phyloP scores from a whole-genome alignment of 2,888 invertebrate genomes.

The Lasius platythorax region DNA sequence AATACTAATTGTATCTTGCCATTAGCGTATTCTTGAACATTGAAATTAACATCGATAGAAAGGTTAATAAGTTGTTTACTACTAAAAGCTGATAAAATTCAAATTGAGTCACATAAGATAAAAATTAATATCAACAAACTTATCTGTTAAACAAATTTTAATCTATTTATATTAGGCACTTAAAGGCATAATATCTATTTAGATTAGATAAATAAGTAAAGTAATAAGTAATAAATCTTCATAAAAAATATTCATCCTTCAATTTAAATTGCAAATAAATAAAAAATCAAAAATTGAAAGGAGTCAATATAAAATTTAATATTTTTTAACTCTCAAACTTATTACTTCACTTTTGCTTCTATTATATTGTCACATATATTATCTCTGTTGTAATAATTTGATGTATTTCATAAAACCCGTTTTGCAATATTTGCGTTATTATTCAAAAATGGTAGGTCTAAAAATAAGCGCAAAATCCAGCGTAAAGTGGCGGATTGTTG shows the following conservation, averaged over 20 bases:
- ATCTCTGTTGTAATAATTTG: neutral
- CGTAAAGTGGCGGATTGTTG: conserved; percentile 26
- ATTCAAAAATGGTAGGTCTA: conserved; percentile 5
- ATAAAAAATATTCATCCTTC: neutral
- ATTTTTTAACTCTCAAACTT: neutral
- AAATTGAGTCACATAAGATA: neutral
- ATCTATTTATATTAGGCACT: neutral
- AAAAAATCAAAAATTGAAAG: conserved; percentile 1
- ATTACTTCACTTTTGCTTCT: neutral
- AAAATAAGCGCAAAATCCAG: conserved; percentile 37
- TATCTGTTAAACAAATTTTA: neutral
- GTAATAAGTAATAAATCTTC: neutral
- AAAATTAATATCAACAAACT: neutral
- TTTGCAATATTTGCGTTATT: conserved; percentile 4
- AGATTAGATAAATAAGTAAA: neutral
- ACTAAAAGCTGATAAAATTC: neutral
- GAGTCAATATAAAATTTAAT: neutral
- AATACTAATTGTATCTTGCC: neutral
- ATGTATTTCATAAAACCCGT: neutral
- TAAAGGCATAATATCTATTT: neutral
- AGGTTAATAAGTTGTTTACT: neutral
- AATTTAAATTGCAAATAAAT: neutral
- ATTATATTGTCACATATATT: neutral
- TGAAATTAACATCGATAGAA: neutral
- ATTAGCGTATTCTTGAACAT: neutral